Base-by-base conservation (phyloP, 2,113 vertebrate genomes). In the Ciconia boyciana region DNA sequence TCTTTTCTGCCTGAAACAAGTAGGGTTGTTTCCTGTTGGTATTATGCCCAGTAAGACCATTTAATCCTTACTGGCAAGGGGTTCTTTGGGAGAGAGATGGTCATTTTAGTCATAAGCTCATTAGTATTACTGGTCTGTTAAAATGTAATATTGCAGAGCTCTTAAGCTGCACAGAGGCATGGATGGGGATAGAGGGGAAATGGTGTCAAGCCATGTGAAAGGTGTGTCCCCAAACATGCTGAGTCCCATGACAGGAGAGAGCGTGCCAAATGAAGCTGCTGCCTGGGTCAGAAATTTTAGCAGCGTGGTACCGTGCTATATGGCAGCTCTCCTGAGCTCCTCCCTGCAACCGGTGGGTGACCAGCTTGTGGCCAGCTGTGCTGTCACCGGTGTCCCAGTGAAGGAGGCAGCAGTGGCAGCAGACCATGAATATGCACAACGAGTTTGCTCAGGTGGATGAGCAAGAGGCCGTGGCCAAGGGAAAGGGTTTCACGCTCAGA, bases 401-500 rank as follows among this genome's bases (percentile, higher is more conserved):
- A 70, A 51, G 51, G n/a, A 71, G 32, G 31, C 19, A 48, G 48
- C 54, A 28, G 48, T 6, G 52, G 20, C 55, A 80, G 62, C 32
- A 51, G 7, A 7, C 25, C 26, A 3, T 7, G 51, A 4, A 17
- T 29, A 15, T 2, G 20, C 21, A 41, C 32, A 13, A 2, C 6
- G 69, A n/a, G 32, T 61, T 89, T 87, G n/a, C 51, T 89, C 71
- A 52, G 24, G 41, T 58, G 70, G 25, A 25, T 58, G 52, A 66
- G 10, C 6, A 32, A 51, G 61, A 82, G 5, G 7, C 77, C 41
- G 7, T 0, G 2, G 60, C 29, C 49, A 72, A 86, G 74, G n/a
- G 44, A 18, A 58, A 55, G 36, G 3, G 19, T 36, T 95, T 62
- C 2, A 2, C 3, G 20, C 44, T 34, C 0, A 0, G n/a, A 76